Evolutionary conservation across 2,797 vertebrate species (phyloP), one percentile per base, ranked within the genome.

Genomic region (Sylvia borin): DNA sequence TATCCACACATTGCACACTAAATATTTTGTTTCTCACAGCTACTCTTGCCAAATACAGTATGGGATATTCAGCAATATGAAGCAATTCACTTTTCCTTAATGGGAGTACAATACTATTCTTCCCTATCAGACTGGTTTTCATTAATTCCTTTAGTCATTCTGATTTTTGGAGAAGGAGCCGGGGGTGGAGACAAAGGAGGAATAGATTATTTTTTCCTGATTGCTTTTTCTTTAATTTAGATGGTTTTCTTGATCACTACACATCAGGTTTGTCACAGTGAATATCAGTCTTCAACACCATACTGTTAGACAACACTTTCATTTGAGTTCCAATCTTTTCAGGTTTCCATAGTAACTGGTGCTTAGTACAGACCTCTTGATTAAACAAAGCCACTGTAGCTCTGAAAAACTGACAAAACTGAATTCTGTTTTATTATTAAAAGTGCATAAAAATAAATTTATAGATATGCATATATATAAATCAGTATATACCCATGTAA

Each of bases 331-430:
- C 18, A 85, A 18, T 90, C 76, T 90, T 93, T 58, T 71, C 82
- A 84, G 34, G 95, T 97, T 97, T 96, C 96, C 90, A 96, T 97
- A 88, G 95, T 85, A 94, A 97, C 93, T 34, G 42, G 26, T 79
- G 58, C 81, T 94, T 88, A 87, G 58, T 75, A 77, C 50, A 88
- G 76, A 88, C 34, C 17, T 38, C 67, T 94, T 88, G 93, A 92
- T 95, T 95, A 97, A 93, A 92, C 32, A 87, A 91, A 90, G 27
- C 8, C 24, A 66, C 8, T 14, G 13, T 70, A 64, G 17, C 18
- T 80, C 29, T 85, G 55, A 75, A 87, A 93, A 74, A 64, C 20
- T 45, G 19, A 51, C 40, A 76, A 6, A 77, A 74, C 22, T 68
- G 32, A 13, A 77, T 71, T 80, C 70, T 61, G 5, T 5, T 87